Evolutionary conservation across 1,140 invertebrate species (phyloP).

Genomic region (Drosophila ercepeae): DNA sequence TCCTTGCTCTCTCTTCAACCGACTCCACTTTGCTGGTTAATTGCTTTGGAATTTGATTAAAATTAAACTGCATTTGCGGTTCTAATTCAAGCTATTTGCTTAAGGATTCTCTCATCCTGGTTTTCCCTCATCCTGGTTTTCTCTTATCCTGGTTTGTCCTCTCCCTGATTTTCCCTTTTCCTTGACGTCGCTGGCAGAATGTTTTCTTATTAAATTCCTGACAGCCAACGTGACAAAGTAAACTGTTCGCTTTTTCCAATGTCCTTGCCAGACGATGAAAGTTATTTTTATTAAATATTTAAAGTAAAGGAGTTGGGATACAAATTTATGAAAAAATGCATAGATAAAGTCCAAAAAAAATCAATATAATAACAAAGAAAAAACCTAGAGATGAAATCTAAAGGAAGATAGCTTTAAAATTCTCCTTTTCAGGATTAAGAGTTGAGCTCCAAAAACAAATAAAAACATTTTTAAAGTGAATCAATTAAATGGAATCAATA

Average conservation of each 20-base stretch:
- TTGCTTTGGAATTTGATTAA: conserved; percentile 75
- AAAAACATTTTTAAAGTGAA: too few relatives aligned
- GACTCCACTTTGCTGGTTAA: conserved; percentile 46
- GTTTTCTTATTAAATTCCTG: conserved; percentile 73
- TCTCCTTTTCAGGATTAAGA: too few relatives aligned
- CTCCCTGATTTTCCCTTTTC: conserved; percentile 38
- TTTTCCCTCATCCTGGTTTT: conserved; percentile 22
- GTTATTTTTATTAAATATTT: too few relatives aligned
- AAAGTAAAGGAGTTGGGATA: too few relatives aligned
- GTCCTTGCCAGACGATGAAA: conserved; percentile 69
- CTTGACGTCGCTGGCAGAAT: conserved; percentile 54
- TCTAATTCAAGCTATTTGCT: conserved; percentile 50
- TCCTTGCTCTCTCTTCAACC: conserved; percentile 3
- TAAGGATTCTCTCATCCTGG: conserved; percentile 12
- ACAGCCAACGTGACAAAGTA: conserved; percentile 46
- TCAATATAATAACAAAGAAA: too few relatives aligned
- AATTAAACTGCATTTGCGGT: conserved; percentile 73
- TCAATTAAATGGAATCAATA: too few relatives aligned
- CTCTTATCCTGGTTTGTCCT: conserved; percentile 12
- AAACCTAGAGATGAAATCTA: too few relatives aligned
- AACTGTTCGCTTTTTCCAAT: conserved; percentile 61
- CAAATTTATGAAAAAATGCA: too few relatives aligned
- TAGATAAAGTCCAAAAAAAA: too few relatives aligned
- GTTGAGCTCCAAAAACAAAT: too few relatives aligned
- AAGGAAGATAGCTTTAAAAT: too few relatives aligned